These are phyloP conservation scores for Acanthopagrus latus DNA, from an alignment of 2,797 vertebrate species.

Conservation along the genomic window DNA sequence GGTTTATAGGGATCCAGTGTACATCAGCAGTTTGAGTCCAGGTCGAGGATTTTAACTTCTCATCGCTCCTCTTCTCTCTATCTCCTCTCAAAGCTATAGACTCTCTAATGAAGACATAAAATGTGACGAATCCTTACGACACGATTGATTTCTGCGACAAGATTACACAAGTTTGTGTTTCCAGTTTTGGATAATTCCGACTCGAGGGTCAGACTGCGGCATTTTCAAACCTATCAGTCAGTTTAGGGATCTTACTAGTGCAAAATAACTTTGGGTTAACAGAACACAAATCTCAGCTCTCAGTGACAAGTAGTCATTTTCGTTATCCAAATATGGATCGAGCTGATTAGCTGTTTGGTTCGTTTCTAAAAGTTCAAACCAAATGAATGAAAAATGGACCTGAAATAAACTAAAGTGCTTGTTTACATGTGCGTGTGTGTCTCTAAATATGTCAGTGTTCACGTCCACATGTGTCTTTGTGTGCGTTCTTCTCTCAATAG, in stretches of 20 bases:
- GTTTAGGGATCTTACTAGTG: slow-evolving; percentile 3
- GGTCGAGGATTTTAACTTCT: neutral
- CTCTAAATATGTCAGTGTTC: slow-evolving; percentile 16
- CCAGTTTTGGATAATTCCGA: neutral
- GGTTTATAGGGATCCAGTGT: too few relatives aligned
- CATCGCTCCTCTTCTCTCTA: neutral
- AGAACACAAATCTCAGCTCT: slow-evolving; percentile 34
- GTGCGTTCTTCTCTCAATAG: slow-evolving; percentile 19
- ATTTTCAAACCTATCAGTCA: neutral
- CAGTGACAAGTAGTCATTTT: neutral
- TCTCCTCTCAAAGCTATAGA: neutral
- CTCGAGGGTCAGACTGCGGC: neutral
- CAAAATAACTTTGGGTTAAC: slow-evolving; percentile 38
- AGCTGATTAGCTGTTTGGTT: neutral
- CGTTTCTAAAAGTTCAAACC: slow-evolving; percentile 1
- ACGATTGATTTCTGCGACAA: neutral
- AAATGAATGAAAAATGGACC: neutral
- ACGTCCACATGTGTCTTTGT: slow-evolving; percentile 28
- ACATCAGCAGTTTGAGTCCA: neutral
- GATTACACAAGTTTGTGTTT: slow-evolving; percentile 1
- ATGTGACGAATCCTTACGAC: neutral
- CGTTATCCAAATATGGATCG: neutral
- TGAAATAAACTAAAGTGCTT: neutral
- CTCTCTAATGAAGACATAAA: neutral
- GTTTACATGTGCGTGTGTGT: neutral